Base-by-base conservation (phyloP, 2,113 vertebrate species). In the Nothoprocta perdicaria region DNA sequence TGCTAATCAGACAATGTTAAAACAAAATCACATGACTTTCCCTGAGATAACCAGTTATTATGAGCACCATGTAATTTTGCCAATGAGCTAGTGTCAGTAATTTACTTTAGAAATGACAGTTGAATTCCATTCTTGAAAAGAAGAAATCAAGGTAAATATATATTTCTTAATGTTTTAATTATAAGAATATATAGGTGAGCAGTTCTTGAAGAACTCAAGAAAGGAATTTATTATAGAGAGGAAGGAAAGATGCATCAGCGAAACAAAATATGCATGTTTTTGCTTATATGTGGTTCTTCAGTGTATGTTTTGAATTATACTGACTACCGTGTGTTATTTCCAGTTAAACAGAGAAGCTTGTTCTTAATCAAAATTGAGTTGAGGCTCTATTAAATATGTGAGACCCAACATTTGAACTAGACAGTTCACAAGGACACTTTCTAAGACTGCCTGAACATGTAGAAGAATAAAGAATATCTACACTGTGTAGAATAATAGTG, bases 401-500 rank as follows among this genome's bases (percentile, higher is more conserved):
- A 62, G 24, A n/a, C 53, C 6, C 27, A 48, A 0, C 60, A 40
- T 60, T 76, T 58, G 35, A 89, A 41, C 19, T 3, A 1, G 2
- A 8, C 15, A 14, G 68, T 93, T 31, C 17, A 3, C 16, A 27
- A 41, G 33, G 11, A 33, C 81, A 19, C 33, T 79, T 17, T 14
- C 1, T 84, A 24, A 46, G n/a, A 75, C 24, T 75, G 9, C 15
- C 10, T 79, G 29, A 58, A 24, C 2, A 1, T 5, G 46, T 26
- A 14, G 27, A 69, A 22, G 9, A 88, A 31, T 10, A 84, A 46
- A 31, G 24, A 80, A 10, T 57, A 13, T 2, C 2, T 74, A 5
- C n/a, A 8, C 7, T 24, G 0, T 26, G 17, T 57, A 1, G 4
- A 2, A 55, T 65, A 45, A 24, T 19, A 63, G 19, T 31, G 29